Conservation (phyloP, 1,140 invertebrate species). For the Tetragonula clypearis region DNA sequence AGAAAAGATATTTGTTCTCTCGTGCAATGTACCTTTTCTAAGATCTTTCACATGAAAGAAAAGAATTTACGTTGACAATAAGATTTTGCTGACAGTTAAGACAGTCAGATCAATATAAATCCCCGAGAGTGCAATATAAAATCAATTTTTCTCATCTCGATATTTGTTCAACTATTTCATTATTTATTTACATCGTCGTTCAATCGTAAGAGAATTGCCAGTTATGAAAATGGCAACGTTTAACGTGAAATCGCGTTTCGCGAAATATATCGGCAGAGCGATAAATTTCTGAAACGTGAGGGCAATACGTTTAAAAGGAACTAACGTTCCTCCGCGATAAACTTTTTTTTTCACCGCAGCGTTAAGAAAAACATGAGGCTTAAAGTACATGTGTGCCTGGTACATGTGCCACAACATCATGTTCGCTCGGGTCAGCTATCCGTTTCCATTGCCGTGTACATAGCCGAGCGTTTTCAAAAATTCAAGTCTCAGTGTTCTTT, state of each 20-base stretch:
- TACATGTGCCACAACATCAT: constrained; percentile 35
- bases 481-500: constrained; percentile 43
- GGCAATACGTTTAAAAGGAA: constrained; percentile 21
- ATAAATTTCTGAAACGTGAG: constrained; percentile 5
- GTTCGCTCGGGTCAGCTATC: constrained; percentile 40
- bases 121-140: no score
- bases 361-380: constrained; percentile 7
- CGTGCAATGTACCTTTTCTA: neutral
- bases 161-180: no score
- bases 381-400: neutral
- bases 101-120: neutral
- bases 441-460: neutral
- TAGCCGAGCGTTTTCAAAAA: constrained; percentile 47
- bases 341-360: neutral
- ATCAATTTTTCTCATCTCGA: no score
- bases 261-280: neutral
- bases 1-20: neutral
- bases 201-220: no score
- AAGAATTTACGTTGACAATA: no score
- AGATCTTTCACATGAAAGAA: neutral
- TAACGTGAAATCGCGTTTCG: neutral
- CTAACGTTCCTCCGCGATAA: neutral
- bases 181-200: no score
- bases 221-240: neutral
- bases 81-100: no score